These are phyloP conservation scores for Coenonympha glycerion DNA, from an alignment of 2,888 invertebrate species.

Conservation along the genomic window DNA sequence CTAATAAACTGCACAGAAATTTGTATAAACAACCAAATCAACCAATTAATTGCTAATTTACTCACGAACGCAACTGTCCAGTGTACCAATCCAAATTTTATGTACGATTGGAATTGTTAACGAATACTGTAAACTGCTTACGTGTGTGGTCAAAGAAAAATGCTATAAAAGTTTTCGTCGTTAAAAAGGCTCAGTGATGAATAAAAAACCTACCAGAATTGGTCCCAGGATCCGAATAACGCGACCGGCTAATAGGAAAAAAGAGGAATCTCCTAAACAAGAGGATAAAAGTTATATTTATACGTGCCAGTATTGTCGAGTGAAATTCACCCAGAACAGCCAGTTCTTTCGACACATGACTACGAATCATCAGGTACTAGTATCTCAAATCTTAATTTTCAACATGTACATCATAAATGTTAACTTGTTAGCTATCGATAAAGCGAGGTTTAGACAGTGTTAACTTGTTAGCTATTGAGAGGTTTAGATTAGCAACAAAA, in stretches of 20 bases:
- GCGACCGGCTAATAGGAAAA: constrained; percentile 44
- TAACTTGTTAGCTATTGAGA: too few relatives aligned
- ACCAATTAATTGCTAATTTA: background rate
- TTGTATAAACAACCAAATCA: background rate
- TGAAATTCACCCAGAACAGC: constrained; percentile 65
- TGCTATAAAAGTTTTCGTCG: constrained; percentile 7
- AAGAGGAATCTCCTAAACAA: constrained; percentile 41
- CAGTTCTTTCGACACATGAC: constrained; percentile 69
- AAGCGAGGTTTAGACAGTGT: too few relatives aligned
- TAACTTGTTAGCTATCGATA: too few relatives aligned
- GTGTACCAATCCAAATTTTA: background rate
- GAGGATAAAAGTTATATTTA: constrained; percentile 56
- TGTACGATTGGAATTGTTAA: background rate
- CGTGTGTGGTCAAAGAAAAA: constrained; percentile 26
- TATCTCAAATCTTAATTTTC: too few relatives aligned
- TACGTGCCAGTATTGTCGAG: constrained; percentile 61
- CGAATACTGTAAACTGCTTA: constrained; percentile 23
- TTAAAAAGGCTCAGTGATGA: constrained; percentile 48
- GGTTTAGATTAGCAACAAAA: too few relatives aligned
- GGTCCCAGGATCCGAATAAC: constrained; percentile 65
- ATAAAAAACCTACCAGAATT: constrained; percentile 56
- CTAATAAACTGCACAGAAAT: background rate
- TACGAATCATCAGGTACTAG: constrained; percentile 64
- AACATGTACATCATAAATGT: too few relatives aligned
- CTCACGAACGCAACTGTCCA: background rate